These are phyloP conservation scores for Saxicola maurus DNA, from an alignment of 2,797 vertebrate species.

Conservation along the genomic window DNA sequence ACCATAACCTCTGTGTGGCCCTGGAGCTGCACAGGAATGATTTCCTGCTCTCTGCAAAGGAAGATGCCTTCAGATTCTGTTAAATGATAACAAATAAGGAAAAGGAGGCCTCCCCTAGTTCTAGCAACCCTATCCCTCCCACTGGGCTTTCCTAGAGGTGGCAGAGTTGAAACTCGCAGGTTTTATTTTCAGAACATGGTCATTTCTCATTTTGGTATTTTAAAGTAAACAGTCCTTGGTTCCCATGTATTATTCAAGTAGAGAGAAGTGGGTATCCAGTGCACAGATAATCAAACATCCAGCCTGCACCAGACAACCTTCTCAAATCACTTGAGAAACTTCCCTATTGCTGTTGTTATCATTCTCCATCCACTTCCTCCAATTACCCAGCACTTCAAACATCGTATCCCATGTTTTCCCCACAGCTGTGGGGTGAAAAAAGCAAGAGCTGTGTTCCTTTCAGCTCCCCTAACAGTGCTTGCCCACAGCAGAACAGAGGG, in stretches of 20 bases:
- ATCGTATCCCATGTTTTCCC: not conserved
- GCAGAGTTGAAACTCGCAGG: conserved; percentile 42
- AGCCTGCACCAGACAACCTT: conserved; percentile 11
- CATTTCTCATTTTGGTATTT: conserved; percentile 56
- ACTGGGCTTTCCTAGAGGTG: conserved; percentile 5
- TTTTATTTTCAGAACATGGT: conserved; percentile 60
- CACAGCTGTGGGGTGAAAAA: conserved; percentile 35
- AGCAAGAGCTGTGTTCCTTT: conserved; percentile 10
- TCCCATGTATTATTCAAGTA: conserved; percentile 63
- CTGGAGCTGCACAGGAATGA: not conserved
- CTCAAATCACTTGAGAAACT: conserved; percentile 32
- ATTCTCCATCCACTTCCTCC: conserved; percentile 50
- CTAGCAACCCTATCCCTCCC: conserved; percentile 39
- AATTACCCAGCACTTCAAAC: conserved; percentile 59
- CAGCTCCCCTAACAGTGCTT: not conserved
- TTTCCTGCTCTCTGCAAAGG: conserved; percentile 37
- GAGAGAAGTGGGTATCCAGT: conserved; percentile 35
- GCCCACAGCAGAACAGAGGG: not conserved
- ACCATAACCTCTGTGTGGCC: conserved; percentile 3
- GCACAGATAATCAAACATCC: conserved; percentile 45
- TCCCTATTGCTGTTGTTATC: conserved; percentile 15
- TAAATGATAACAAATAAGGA: conserved; percentile 47
- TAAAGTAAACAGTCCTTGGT: conserved; percentile 56
- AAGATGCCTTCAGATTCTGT: conserved; percentile 48
- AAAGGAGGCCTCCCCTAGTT: conserved; percentile 15